Percentiles rank a stretch among this genome's conserved stretches.
phyloP scores from a whole-genome alignment of 2,888 invertebrate genomes.

The Clusia tigrina region DNA sequence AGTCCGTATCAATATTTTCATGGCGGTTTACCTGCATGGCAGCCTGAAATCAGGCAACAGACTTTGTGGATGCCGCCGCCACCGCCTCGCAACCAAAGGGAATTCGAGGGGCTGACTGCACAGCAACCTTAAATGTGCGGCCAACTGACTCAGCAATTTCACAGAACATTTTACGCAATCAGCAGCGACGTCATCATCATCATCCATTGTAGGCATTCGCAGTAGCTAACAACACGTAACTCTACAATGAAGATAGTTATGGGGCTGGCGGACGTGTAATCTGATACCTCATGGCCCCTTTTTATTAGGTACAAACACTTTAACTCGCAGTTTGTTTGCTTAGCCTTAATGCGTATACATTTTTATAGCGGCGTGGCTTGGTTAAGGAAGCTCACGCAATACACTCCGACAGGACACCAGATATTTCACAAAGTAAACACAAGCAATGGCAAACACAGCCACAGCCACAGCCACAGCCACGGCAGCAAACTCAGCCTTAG shows the following conservation, averaged over 20 bases:
- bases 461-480: not conserved
- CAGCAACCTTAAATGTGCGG: conserved; percentile 2
- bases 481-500: not conserved
- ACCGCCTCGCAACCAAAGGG: not conserved
- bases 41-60: not conserved
- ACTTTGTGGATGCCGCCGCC: not conserved
- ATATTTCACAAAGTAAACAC: not conserved
- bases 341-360: conserved; percentile 2
- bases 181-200: not conserved
- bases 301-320: not conserved
- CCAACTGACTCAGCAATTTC: conserved; percentile 6
- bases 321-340: not conserved
- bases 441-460: not conserved
- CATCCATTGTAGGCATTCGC: not conserved
- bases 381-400: not conserved
- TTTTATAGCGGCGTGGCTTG: conserved; percentile 4
- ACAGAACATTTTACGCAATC: conserved; percentile 7
- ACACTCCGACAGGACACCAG: not conserved
- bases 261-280: conserved; percentile 53
- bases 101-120: not conserved
- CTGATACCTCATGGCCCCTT: conserved; percentile 34
- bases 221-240: not conserved
- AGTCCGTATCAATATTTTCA: conserved; percentile 53
- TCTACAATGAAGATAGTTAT: conserved; percentile 37
- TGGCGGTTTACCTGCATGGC: conserved; percentile 39